Conservation (phyloP, 2,888 invertebrate genomes). For the Rosalia funebris region DNA sequence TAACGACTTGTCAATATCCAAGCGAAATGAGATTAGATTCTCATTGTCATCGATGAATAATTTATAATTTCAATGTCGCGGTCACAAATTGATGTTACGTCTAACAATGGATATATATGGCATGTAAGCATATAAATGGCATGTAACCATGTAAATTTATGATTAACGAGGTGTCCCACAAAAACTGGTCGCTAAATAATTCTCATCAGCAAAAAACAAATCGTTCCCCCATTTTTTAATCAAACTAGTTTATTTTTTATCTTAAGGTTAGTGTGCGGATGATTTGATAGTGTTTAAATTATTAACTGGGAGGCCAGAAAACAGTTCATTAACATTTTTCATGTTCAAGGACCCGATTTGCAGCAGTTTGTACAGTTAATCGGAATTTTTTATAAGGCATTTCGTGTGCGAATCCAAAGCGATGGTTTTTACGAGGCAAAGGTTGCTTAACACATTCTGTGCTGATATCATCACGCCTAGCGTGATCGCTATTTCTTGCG, state of each 20-base stretch:
- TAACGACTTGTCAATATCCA: too few relatives aligned
- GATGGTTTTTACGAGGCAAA: neutral
- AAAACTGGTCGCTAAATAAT: too few relatives aligned
- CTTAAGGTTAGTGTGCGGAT: neutral
- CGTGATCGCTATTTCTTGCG: neutral
- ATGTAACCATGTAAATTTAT: too few relatives aligned
- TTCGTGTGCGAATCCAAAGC: slow-evolving; percentile 3
- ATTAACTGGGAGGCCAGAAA: slow-evolving; percentile 18
- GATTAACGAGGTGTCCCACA: too few relatives aligned
- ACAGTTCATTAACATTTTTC: slow-evolving; percentile 48
- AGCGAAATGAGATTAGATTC: too few relatives aligned
- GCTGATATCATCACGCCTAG: neutral
- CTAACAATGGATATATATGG: too few relatives aligned
- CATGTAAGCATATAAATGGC: too few relatives aligned
- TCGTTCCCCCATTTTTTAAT: too few relatives aligned
- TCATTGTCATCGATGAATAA: too few relatives aligned
- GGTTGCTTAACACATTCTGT: neutral
- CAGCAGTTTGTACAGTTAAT: slow-evolving; percentile 46
- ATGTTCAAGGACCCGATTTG: slow-evolving; percentile 42
- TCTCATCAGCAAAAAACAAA: too few relatives aligned
- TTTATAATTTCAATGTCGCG: too few relatives aligned
- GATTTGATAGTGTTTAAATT: neutral
- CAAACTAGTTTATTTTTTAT: slow-evolving; percentile 2
- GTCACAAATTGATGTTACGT: too few relatives aligned
- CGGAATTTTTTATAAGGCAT: slow-evolving; percentile 15